These are phyloP conservation scores for Sycophaga agraensis DNA, from an alignment of 1,140 invertebrate genomes.

Conservation along the genomic window DNA sequence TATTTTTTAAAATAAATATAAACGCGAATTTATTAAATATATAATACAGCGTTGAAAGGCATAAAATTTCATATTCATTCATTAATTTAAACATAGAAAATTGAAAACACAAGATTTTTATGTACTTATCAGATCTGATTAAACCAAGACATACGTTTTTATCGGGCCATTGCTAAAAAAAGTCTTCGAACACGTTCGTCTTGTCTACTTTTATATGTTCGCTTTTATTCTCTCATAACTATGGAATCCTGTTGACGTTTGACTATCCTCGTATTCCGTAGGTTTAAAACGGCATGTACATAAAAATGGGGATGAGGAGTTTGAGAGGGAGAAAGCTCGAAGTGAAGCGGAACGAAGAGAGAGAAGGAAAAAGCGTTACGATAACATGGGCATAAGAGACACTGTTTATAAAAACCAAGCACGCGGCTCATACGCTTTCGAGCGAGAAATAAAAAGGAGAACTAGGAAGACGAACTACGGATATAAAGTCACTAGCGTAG, in stretches of 20 bases:
- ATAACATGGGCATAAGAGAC: not conserved
- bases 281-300: not conserved
- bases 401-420: conserved; percentile 7
- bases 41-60: no score
- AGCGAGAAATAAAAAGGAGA: not conserved
- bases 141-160: no score
- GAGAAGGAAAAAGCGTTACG: not conserved
- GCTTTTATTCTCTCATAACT: not conserved
- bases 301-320: not conserved
- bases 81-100: no score
- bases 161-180: no score
- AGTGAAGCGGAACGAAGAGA: no score
- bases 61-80: no score
- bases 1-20: no score
- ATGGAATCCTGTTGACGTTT: conserved; percentile 1
- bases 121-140: no score
- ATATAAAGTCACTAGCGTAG: not conserved
- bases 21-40: no score
- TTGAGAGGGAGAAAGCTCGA: no score
- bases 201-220: not conserved
- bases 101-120: no score
- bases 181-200: no score
- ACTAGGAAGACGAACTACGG: not conserved
- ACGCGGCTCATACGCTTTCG: not conserved
- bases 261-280: not conserved